A percentile compares a stretch with the other conserved stretches of the same genome.
phyloP scores from a whole-genome alignment of 2,888 invertebrate genomes.

The Coremacera marginata region DNA sequence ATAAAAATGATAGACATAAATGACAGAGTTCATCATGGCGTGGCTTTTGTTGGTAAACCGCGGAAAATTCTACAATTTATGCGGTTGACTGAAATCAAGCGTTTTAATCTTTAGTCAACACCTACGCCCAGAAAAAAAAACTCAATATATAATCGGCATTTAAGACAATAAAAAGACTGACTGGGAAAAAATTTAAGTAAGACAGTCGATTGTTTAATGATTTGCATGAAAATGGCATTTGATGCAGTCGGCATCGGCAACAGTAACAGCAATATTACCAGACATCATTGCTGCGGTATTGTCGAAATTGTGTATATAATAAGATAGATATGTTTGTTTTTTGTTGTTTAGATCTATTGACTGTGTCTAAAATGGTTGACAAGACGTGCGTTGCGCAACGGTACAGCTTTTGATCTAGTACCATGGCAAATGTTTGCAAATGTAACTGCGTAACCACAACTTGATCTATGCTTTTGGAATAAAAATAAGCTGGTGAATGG shows the following conservation, averaged over 20 bases:
- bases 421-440: too few relatives aligned
- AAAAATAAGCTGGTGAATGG: background rate
- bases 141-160: background rate
- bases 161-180: background rate
- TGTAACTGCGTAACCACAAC: too few relatives aligned
- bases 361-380: background rate
- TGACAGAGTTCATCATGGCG: too few relatives aligned
- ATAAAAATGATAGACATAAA: too few relatives aligned
- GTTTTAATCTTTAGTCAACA: background rate
- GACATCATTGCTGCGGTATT: background rate
- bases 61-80: background rate
- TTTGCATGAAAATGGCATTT: constrained; percentile 13
- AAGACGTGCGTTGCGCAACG: background rate
- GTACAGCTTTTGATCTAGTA: too few relatives aligned
- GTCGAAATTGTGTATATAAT: background rate
- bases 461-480: background rate
- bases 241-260: background rate
- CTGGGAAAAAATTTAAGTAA: background rate
- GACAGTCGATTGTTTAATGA: background rate
- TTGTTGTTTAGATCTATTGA: too few relatives aligned
- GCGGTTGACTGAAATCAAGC: background rate
- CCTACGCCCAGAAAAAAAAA: constrained; percentile 8
- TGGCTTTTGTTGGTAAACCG: too few relatives aligned
- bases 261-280: background rate
- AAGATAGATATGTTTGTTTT: background rate